A percentile compares a stretch with the other conserved stretches of the same genome.
Evolutionary conservation across 1,140 invertebrate genomes (phyloP).

Genomic region (Hylaeus volcanicus): DNA sequence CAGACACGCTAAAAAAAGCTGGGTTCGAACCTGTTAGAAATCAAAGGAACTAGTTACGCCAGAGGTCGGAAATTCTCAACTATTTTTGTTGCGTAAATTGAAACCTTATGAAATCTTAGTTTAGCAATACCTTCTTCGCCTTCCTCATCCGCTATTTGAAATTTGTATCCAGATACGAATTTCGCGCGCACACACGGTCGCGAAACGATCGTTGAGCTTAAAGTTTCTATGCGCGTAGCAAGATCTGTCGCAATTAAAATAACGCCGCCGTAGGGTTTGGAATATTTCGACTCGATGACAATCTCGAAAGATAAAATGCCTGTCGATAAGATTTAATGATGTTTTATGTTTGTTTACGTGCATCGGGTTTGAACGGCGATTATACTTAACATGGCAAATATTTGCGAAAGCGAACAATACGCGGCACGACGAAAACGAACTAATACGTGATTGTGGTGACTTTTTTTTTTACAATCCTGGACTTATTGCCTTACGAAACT

Average conservation of each 20-base stretch:
- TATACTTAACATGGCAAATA: slow-evolving; percentile 39
- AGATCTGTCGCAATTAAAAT: slow-evolving; percentile 39
- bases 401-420: slow-evolving; percentile 7
- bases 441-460: neutral
- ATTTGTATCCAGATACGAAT: too few relatives aligned
- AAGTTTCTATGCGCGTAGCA: neutral
- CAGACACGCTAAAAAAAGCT: too few relatives aligned
- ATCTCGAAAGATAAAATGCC: slow-evolving; percentile 57
- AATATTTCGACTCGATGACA: slow-evolving; percentile 59
- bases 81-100: too few relatives aligned
- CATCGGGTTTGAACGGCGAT: slow-evolving; percentile 51
- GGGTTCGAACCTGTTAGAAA: too few relatives aligned
- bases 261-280: slow-evolving; percentile 32
- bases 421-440: neutral
- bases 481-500: neutral
- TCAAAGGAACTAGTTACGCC: too few relatives aligned
- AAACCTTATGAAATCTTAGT: too few relatives aligned
- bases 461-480: too few relatives aligned
- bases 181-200: neutral
- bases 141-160: too few relatives aligned
- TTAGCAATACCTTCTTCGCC: too few relatives aligned
- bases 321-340: slow-evolving; percentile 65
- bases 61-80: too few relatives aligned
- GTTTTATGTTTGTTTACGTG: slow-evolving; percentile 59
- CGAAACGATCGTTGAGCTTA: slow-evolving; percentile 31